Evolutionary conservation across 2,888 invertebrate species (phyloP), one percentile per base, ranked within the genome.

Genomic region (Eilema sororculum): DNA sequence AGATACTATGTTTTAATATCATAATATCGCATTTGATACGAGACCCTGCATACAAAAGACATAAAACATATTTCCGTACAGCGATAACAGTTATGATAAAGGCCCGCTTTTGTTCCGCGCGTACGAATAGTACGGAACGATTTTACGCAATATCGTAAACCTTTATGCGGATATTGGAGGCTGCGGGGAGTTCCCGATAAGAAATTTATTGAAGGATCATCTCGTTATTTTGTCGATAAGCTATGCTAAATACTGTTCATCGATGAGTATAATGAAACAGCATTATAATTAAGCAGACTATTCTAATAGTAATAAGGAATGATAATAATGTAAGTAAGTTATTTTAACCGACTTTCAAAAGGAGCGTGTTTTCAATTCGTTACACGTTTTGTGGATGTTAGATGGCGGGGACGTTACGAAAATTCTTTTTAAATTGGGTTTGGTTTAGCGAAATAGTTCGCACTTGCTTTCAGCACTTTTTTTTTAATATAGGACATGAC

Each of bases 91-190:
- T 80, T 68, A 72, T 59, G 65, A 63, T 67, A 65, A 70, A 70
- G 61, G 30, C 67, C 59, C 61, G 60, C 60, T 58, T 65, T 61
- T 71, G 66, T 72, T 73, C 69, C 59, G 59, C 68, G 22, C 58
- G 60, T 65, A 67, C 58, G 70, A 71, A 71, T 70, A 37, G 59
- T 52, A 9, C 13, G 56, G 30, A 65, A 69, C 57, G 68, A 82
- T 72, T 78, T 68, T 69, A 74, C 76, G 66, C 79, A 61, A 62
- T 69, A 69, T 77, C 72, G 73, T 79, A 76, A 82, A 80, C 71
- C 67, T 77, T 75, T 70, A 68, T 68, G 69, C 83, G 67, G 71
- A 75, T 74, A 74, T 75, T 72, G 65, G 78, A 69, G 69, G 74
- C 71, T 65, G 67, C 22, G 56, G 70, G 67, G 60, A 62, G 65